Percentiles rank a stretch among this genome's conserved stretches.
Conservation (phyloP, 2,888 invertebrate genomes). For the Ypsolopha scabrella region DNA sequence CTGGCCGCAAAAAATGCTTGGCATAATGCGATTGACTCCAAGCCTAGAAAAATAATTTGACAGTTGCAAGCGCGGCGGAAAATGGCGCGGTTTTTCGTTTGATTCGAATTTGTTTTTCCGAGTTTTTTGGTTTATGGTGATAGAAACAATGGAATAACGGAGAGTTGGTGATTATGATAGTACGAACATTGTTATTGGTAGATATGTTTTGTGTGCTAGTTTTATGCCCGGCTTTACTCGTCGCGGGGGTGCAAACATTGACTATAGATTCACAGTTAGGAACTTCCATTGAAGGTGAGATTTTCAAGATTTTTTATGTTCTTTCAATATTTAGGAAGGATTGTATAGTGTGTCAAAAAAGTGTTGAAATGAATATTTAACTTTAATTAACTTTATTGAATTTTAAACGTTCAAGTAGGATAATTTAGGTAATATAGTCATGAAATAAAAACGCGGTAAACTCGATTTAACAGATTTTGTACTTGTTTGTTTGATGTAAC, state of each 20-base stretch:
- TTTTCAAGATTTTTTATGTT: no score
- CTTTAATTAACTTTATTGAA: no score
- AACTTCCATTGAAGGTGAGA: conserved; percentile 58
- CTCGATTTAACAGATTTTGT: no score
- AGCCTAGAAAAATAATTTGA: background rate
- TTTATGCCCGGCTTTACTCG: conserved; percentile 49
- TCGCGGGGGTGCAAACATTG: conserved; percentile 44
- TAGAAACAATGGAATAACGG: background rate
- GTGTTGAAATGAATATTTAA: no score
- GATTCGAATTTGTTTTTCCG: conserved; percentile 8
- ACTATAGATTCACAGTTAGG: conserved; percentile 59
- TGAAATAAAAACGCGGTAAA: no score
- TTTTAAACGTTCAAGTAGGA: no score
- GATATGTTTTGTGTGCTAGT: conserved; percentile 47
- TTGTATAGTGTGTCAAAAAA: no score
- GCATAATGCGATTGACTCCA: background rate
- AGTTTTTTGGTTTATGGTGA: background rate
- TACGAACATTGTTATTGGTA: conserved; percentile 26
- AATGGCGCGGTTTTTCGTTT: conserved; percentile 14
- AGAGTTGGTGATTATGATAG: conserved; percentile 4
- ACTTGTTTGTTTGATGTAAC: no score
- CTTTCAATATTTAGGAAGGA: no score
- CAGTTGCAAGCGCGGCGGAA: background rate
- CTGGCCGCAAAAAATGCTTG: background rate
- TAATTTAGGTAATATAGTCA: no score